Conservation (phyloP, 2,113 vertebrate species). For the Bos indicus region DNA sequence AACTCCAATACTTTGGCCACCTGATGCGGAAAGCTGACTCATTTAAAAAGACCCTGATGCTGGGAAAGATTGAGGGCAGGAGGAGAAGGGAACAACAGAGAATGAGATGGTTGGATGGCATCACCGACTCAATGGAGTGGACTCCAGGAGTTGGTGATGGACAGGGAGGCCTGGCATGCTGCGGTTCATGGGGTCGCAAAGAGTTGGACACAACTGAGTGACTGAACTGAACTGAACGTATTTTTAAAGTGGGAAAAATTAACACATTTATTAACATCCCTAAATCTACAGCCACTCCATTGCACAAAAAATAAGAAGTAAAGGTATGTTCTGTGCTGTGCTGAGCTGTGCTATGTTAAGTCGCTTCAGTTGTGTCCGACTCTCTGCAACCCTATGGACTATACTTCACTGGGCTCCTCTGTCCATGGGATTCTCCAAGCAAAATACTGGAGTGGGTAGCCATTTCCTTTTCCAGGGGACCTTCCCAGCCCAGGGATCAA, state of each 20-base stretch:
- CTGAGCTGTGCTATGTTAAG: too few species aligned
- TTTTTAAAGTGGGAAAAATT: conserved; percentile 18
- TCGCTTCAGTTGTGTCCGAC: too few species aligned
- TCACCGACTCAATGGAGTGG: not conserved
- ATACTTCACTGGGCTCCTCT: too few species aligned
- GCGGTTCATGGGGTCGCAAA: not conserved
- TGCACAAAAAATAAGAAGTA: too few species aligned
- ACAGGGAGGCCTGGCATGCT: not conserved
- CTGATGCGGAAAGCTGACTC: not conserved
- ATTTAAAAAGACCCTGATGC: not conserved
- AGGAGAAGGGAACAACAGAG: not conserved
- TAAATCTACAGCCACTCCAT: too few species aligned
- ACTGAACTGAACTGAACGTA: not conserved
- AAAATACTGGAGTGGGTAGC: too few species aligned
- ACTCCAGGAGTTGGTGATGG: not conserved
- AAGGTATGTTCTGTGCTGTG: too few species aligned
- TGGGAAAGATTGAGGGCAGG: not conserved
- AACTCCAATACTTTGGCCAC: not conserved
- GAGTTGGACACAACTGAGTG: rapidly evolving
- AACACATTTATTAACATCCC: not conserved
- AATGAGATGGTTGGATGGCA: not conserved
- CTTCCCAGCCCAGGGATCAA: too few species aligned
- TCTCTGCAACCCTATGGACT: too few species aligned
- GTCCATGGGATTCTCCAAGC: too few species aligned
- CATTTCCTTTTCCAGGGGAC: too few species aligned